Base-by-base conservation (phyloP, 2,797 vertebrate genomes). In the Typhlichthys subterraneus region DNA sequence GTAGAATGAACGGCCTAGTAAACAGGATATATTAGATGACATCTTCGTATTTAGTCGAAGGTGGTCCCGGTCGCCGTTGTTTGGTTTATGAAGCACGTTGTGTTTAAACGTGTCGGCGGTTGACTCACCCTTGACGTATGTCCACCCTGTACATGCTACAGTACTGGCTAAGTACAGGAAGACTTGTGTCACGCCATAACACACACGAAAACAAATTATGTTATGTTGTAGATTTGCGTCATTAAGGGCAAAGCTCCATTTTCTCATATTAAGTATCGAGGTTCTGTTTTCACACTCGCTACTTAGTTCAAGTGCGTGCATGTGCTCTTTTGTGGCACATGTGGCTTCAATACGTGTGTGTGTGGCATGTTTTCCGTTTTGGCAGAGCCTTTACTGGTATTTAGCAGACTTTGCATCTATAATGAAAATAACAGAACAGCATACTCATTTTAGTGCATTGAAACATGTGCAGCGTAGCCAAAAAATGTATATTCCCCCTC, bases 331-430 rank as follows among this genome's bases (percentile, higher is more conserved):
- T 67, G 60, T 61, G 71, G 69, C 57, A 60, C 74, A 81, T 77
- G 72, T 84, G 72, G 81, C 74, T 59, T 79, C 72, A 81, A 81
- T 67, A 79, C 75, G 72, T n/a, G 19, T 54, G 57, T 38, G 50
- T 69, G 71, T 58, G 73, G 12, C 0, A 56, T 62, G 57, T 67
- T 71, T 73, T 60, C 58, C 53, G 33, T 38, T 78, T 55, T 69
- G 63, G 55, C 65, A 69, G 57, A 68, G 67, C 42, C 29, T 70
- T 69, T 75, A 50, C 66, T 45, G 4, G 56, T 61, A 23, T 60
- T 33, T 31, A 38, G 33, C 45, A 45, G 31, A 51, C 53, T 61
- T 6, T 42, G 12, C 38, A 53, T 17, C 10, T 17, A 62, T 42
- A 60, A 62, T 15, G 33, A 47, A 57, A 69, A 29, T 29, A 29